phyloP scores from a whole-genome alignment of 1,140 invertebrate species.

The Olivierus martensii region DNA sequence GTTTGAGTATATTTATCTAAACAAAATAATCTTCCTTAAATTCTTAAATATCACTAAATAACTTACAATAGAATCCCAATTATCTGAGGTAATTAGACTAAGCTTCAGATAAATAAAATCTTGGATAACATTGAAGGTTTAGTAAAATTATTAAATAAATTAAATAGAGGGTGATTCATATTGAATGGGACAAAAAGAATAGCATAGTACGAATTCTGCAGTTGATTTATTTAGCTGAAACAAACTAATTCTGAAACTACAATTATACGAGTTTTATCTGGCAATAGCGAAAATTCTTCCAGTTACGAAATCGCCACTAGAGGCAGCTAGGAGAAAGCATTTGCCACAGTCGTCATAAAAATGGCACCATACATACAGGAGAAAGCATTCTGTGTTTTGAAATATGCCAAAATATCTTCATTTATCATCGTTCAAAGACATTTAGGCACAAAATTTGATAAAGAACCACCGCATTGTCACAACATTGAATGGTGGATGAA shows the following conservation, averaged over 20 bases:
- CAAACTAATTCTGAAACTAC: not conserved
- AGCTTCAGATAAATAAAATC: too few relatives aligned
- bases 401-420: not conserved
- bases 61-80: too few relatives aligned
- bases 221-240: not conserved
- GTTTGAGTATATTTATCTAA: too few relatives aligned
- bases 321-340: too few relatives aligned
- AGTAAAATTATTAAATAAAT: too few relatives aligned
- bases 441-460: not conserved
- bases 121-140: too few relatives aligned
- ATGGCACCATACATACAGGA: not conserved
- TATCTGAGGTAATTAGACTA: too few relatives aligned
- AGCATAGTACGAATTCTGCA: not conserved
- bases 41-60: too few relatives aligned
- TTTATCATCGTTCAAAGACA: not conserved
- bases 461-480: conserved; percentile 1
- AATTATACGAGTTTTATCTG: not conserved
- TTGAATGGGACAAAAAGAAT: too few relatives aligned
- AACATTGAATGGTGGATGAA: not conserved
- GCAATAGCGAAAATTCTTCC: not conserved
- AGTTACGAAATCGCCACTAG: too few relatives aligned
- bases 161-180: not conserved
- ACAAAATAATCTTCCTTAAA: too few relatives aligned
- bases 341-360: not conserved
- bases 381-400: not conserved